Evolutionary conservation across 2,797 vertebrate genomes (phyloP), one percentile per base, ranked within the genome.

Genomic region (Danio choprae): DNA sequence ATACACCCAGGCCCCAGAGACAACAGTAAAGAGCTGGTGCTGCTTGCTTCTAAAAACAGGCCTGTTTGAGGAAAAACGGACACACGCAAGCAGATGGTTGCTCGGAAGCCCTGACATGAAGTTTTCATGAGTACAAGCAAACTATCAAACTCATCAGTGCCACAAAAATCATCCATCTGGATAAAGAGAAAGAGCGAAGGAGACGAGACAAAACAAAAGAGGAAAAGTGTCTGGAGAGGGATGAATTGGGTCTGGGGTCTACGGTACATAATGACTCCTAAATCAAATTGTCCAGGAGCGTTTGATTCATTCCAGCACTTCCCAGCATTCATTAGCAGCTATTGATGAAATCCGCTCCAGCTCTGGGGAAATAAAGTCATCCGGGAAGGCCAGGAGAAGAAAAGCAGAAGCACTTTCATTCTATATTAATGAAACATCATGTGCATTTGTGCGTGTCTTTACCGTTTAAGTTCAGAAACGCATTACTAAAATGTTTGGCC

Each of bases 91-190:
- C 67, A 79, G 67, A 79, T 79, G 67, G 56, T 4, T 43, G 67
- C 20, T 79, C 36, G 22, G 59, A 16, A 40, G 44, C 18, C 18
- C 36, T 1, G 77, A 53, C 56, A 62, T 79, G 3, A 79, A 62
- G 77, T 51, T 70, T 79, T 71, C 77, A 79, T 70, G 56, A 71
- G 36, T 55, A n/a, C 36, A 48, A 22, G 68, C n/a, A 60, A 62
- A 51, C 29, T 38, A 69, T 78, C 76, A 70, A 60, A 60, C 18
- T 12, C 43, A 36, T 77, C 20, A 46, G 22, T 58, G 29, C 36
- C 10, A 50, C 64, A 70, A 78, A 69, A 69, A 50, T 16, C 16
- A 10, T 18, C 50, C 40, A 56, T 64, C 74, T 29, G 18, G 11
- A 11, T 6, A 44, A 9, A 2, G 43, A n/a, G 20, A 36, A 9